Evolutionary conservation across 2,113 vertebrate species (phyloP).

Genomic region (Malurus alboscapulatus): DNA sequence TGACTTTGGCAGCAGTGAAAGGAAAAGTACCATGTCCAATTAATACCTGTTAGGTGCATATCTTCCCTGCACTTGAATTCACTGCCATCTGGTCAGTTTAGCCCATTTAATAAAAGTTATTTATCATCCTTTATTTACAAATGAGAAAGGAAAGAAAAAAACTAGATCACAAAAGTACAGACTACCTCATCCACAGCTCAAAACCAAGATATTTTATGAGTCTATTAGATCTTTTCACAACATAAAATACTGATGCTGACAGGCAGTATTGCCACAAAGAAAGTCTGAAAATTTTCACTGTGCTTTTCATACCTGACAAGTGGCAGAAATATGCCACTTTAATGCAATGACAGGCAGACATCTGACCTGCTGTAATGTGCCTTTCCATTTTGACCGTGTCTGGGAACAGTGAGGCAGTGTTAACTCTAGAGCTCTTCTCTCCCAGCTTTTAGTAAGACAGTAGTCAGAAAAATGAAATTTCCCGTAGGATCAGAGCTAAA

Average conservation of each 20-base stretch:
- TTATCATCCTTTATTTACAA: slow-evolving; percentile 10
- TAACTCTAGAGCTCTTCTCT: not conserved
- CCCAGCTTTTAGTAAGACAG: not conserved
- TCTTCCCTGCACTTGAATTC: not conserved
- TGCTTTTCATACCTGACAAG: slow-evolving; percentile 55
- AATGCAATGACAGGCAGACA: slow-evolving; percentile 48
- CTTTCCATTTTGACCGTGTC: slow-evolving; percentile 6
- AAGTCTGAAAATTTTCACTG: slow-evolving; percentile 23
- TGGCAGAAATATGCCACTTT: slow-evolving; percentile 56
- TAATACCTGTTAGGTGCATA: not conserved
- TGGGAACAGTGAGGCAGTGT: not conserved
- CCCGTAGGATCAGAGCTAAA: not conserved
- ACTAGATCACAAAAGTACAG: not conserved
- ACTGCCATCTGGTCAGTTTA: not conserved
- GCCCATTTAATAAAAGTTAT: not conserved
- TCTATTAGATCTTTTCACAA: not conserved
- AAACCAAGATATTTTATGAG: not conserved
- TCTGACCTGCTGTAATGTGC: slow-evolving; percentile 32
- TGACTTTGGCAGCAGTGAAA: not conserved
- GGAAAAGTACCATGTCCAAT: not conserved
- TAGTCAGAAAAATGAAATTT: not conserved
- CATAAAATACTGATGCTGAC: slow-evolving; percentile 36
- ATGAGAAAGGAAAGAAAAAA: not conserved
- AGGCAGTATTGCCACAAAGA: slow-evolving; percentile 1
- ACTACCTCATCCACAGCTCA: not conserved